phyloP scores from a whole-genome alignment of 2,888 invertebrate species.

The Hyposoter dolosus region DNA sequence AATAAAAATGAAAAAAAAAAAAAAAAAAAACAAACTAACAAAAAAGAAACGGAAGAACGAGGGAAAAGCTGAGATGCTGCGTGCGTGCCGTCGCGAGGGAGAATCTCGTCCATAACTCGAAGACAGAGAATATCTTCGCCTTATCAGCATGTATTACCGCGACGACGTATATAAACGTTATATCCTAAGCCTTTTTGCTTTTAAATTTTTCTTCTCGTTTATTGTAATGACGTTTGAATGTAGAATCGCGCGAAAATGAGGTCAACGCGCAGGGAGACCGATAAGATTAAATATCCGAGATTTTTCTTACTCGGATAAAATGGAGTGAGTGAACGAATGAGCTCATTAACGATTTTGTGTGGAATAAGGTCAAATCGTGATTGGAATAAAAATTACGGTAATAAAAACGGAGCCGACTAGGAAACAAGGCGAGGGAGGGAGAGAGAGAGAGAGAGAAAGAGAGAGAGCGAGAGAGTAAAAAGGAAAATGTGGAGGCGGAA shows the following conservation, averaged over 20 bases:
- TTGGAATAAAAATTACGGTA: conserved; percentile 66
- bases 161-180: not conserved
- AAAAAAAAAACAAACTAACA: too few species aligned
- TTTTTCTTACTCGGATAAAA: not conserved
- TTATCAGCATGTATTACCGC: conserved; percentile 13
- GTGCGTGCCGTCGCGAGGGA: conserved; percentile 17
- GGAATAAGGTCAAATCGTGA: conserved; percentile 64
- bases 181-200: not conserved
- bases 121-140: conserved; percentile 5
- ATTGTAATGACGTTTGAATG: conserved; percentile 2
- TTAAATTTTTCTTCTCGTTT: not conserved
- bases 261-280: not conserved
- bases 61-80: not conserved
- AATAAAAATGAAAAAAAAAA: not conserved
- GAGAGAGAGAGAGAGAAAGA: not conserved
- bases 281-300: conserved; percentile 17
- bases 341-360: conserved; percentile 33
- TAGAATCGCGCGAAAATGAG: not conserved
- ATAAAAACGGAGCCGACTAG: not conserved
- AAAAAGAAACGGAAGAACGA: not conserved
- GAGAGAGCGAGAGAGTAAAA: conserved; percentile 8
- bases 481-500: conserved; percentile 28
- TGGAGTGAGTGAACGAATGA: conserved; percentile 17
- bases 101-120: conserved; percentile 20
- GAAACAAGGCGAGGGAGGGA: conserved; percentile 2